A percentile compares a stretch with the other conserved stretches of the same genome.
phyloP scores from a whole-genome alignment of 2,113 vertebrate species.

The Sialia sialis region DNA sequence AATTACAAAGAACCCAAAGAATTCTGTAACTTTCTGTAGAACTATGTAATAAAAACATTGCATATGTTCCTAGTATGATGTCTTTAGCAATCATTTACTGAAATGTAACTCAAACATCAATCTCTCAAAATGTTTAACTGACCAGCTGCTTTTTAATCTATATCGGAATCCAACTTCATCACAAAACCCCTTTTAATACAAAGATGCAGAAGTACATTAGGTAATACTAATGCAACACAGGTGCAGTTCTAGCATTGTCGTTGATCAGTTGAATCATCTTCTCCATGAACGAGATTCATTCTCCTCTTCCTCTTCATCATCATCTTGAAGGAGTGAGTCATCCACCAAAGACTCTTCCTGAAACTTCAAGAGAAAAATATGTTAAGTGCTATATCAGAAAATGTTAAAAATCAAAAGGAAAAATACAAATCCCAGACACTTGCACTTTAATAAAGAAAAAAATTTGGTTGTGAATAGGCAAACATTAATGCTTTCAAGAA shows the following conservation, averaged over 20 bases:
- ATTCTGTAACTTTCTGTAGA: constrained; percentile 76
- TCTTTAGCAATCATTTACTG: constrained; percentile 83
- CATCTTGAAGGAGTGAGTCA: constrained; percentile 92
- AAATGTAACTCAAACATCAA: constrained; percentile 83
- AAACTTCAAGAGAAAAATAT: constrained; percentile 74
- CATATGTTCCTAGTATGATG: constrained; percentile 80
- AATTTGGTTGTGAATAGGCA: background rate
- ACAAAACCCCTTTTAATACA: constrained; percentile 78
- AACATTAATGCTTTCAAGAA: background rate
- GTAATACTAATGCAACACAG: constrained; percentile 81
- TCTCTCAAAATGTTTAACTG: constrained; percentile 74
- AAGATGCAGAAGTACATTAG: constrained; percentile 83
- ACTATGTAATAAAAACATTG: constrained; percentile 86
- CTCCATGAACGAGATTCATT: constrained; percentile 96
- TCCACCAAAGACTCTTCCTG: constrained; percentile 92
- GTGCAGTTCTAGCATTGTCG: constrained; percentile 70
- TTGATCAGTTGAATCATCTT: constrained; percentile 85
- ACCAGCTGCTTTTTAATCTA: constrained; percentile 75
- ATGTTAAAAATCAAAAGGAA: background rate
- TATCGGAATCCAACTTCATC: constrained; percentile 75
- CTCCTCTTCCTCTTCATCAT: constrained; percentile 96
- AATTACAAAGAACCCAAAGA: constrained; percentile 82
- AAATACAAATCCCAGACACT: background rate
- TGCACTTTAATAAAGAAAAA: background rate
- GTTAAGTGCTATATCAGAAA: constrained; percentile 22